These are phyloP conservation scores for Diadema setosum DNA, from an alignment of 35 echinoderm and acorn worm genomes.

Conservation along the genomic window DNA sequence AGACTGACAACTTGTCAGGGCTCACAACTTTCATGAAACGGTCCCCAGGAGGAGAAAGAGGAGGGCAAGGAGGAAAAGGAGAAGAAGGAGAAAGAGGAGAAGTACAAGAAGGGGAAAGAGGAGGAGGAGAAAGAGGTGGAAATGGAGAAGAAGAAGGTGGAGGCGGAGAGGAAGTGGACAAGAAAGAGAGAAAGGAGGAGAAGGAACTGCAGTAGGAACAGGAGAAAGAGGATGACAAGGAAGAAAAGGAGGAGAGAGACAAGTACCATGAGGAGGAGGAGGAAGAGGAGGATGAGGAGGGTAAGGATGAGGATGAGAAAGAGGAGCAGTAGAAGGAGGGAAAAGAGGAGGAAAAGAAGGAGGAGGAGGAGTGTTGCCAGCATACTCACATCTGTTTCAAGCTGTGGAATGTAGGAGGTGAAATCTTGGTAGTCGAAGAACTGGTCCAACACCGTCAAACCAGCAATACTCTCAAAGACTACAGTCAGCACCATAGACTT, in stretches of 20 bases:
- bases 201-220: no score
- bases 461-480: background rate
- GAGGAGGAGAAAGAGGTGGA: background rate
- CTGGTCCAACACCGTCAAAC: background rate
- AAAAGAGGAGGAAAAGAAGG: background rate
- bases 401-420: background rate
- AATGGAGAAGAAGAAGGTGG: background rate
- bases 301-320: background rate
- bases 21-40: no score
- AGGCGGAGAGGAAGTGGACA: background rate
- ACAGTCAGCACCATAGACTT: background rate
- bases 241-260: no score
- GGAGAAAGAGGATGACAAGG: background rate
- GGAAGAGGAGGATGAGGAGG: background rate
- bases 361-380: background rate
- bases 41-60: no score
- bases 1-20: no score
- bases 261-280: no score
- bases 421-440: background rate
- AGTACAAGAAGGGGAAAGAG: background rate
- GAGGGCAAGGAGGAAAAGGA: background rate
- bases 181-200: background rate
- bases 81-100: background rate
- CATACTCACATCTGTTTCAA: conserved; percentile 51
- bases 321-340: background rate